Evolutionary conservation across 2,888 invertebrate genomes (phyloP), one percentile per base, ranked within the genome.

Genomic region (Lasioglossum oenotherae): DNA sequence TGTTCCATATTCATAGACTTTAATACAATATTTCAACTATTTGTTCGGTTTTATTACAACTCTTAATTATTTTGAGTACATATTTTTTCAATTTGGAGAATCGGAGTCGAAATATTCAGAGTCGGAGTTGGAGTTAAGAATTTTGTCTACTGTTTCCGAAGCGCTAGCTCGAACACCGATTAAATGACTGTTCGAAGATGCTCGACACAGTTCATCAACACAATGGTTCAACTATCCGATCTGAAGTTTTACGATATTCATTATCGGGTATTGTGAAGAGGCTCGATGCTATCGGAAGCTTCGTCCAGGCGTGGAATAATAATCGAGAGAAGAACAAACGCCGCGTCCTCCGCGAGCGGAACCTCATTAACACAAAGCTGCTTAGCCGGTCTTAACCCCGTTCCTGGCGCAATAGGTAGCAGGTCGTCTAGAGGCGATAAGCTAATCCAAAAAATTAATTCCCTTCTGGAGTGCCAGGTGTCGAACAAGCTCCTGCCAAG

Each of bases 361-460:
- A 92, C 91, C 89, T 93, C 92, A 89, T 93, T 93, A 92, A 92
- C 86, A 76, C 86, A 92, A 93, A 93, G 92, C 92, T 88, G 91
- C 92, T 94, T 92, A 94, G 91, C 91, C 88, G 91, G 92, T 89
- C 91, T 93, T 93, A 93, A 92, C 93, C 93, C 89, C 91, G 92
- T 92, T 94, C 91, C 75, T 85, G 81, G 79, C 86, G 84, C 87
- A 92, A 91, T 89, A 87, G 90, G 88, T 92, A 91, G 88, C 90
- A 89, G 89, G 89, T 88, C 86, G 89, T 67, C 80, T 72, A 88
- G 85, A 84, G 89, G 90, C 93, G 94, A 94, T 94, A 93, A 94
- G 92, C 93, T 95, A 94, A 95, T 95, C 95, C 94, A 89, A 94
- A 93, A 94, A 95, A 95, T 93, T 93, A 94, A 95, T 95, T 95